These are phyloP conservation scores for Omphaloscelis lunosa DNA, from an alignment of 2,888 invertebrate genomes.

Conservation along the genomic window DNA sequence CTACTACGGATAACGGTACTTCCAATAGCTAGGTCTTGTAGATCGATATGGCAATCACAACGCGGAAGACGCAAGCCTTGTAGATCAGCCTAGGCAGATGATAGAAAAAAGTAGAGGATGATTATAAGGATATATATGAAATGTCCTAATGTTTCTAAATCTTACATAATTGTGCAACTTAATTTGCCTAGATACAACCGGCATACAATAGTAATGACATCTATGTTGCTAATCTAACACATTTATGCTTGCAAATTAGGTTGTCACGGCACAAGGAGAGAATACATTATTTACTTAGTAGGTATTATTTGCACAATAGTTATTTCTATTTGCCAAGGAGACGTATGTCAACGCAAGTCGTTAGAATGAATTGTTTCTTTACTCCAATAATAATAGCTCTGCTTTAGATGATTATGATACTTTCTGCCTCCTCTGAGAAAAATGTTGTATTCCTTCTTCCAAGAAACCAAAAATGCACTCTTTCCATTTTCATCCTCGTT, in stretches of 20 bases:
- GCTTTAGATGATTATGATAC: background rate
- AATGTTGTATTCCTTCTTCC: background rate
- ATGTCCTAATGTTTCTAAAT: background rate
- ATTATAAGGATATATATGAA: background rate
- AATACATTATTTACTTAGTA: constrained; percentile 53
- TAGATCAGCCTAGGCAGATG: background rate
- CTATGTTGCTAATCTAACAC: constrained; percentile 38
- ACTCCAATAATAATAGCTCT: background rate
- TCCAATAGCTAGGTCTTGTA: background rate
- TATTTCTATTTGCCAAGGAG: constrained; percentile 27
- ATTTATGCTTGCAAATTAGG: constrained; percentile 43
- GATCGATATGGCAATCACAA: background rate
- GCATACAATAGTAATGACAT: constrained; percentile 48
- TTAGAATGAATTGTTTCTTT: constrained; percentile 6
- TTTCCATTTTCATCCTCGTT: background rate
- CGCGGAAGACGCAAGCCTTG: background rate
- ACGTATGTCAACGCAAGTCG: constrained; percentile 9
- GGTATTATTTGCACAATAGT: constrained; percentile 33
- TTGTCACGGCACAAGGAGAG: constrained; percentile 35
- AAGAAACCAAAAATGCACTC: background rate
- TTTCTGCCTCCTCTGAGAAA: background rate
- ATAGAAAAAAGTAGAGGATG: background rate
- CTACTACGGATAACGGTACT: background rate
- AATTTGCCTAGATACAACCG: constrained; percentile 11
- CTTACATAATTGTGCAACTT: constrained; percentile 10